Conservation (phyloP, 2,797 vertebrate species). For the Selene dorsalis region DNA sequence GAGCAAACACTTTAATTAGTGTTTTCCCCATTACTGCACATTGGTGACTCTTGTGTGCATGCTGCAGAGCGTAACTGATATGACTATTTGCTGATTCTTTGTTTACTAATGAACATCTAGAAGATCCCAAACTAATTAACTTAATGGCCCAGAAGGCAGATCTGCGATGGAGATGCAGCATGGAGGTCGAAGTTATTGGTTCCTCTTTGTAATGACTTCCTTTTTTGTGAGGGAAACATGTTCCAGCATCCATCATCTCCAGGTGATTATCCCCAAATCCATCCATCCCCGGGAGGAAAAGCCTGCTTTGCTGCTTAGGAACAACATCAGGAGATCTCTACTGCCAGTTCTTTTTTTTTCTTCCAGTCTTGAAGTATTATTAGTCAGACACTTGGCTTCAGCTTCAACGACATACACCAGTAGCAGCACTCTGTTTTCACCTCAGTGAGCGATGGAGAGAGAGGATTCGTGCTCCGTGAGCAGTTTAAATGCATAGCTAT, state of each 20-base stretch:
- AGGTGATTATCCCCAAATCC: slow-evolving; percentile 75
- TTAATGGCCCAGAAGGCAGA: slow-evolving; percentile 69
- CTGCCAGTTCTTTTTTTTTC: slow-evolving; percentile 35
- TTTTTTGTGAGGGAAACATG: slow-evolving; percentile 56
- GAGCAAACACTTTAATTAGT: slow-evolving; percentile 35
- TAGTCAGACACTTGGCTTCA: slow-evolving; percentile 73
- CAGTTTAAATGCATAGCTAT: slow-evolving; percentile 57
- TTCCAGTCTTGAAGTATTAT: slow-evolving; percentile 60
- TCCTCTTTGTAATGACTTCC: slow-evolving; percentile 66
- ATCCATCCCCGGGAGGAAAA: slow-evolving; percentile 52
- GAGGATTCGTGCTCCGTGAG: slow-evolving; percentile 63
- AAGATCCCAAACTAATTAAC: slow-evolving; percentile 76
- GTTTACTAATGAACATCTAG: slow-evolving; percentile 72
- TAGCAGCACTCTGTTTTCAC: slow-evolving; percentile 58
- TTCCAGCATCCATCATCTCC: slow-evolving; percentile 65
- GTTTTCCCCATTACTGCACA: slow-evolving; percentile 41
- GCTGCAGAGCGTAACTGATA: slow-evolving; percentile 52
- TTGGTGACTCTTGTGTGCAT: slow-evolving; percentile 15
- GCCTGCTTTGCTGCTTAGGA: slow-evolving; percentile 58
- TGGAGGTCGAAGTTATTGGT: slow-evolving; percentile 54
- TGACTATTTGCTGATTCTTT: slow-evolving; percentile 62
- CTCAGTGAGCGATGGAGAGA: slow-evolving; percentile 56
- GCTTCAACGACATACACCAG: slow-evolving; percentile 43
- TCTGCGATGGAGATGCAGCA: slow-evolving; percentile 55
- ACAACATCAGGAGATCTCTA: slow-evolving; percentile 62